phyloP scores from a whole-genome alignment of 2,113 vertebrate genomes.

The Nymphicus hollandicus region DNA sequence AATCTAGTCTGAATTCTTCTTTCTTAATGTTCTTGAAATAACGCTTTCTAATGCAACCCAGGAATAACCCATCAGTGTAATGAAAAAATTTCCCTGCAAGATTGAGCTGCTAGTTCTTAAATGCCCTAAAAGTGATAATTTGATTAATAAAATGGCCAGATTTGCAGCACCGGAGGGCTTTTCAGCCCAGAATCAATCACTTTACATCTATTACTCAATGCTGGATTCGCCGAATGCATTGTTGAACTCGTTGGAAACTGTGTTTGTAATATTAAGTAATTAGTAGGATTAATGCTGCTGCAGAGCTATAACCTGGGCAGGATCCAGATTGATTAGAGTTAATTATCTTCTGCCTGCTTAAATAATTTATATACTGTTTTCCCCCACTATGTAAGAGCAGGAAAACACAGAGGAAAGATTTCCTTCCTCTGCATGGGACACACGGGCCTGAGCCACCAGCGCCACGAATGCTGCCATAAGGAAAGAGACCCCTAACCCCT shows the following conservation, averaged over 20 bases:
- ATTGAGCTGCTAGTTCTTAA: not conserved
- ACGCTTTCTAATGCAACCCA: not conserved
- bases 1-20: not conserved
- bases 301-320: conserved; percentile 51
- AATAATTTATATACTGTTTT: conserved; percentile 34
- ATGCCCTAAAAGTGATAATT: not conserved
- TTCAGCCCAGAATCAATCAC: conserved; percentile 3
- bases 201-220: not conserved
- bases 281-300: conserved; percentile 55
- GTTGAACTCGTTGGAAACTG: conserved; percentile 34
- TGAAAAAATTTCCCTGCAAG: not conserved
- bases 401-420: not conserved
- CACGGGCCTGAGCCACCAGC: fast-evolving
- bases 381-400: not conserved
- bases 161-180: not conserved
- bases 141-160: conserved; percentile 47
- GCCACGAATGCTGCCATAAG: fast-evolving
- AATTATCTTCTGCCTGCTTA: conserved; percentile 55
- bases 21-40: not conserved
- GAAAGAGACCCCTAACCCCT: not conserved
- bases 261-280: conserved; percentile 59
- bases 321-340: conserved; percentile 58
- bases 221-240: not conserved
- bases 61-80: not conserved
- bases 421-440: fast-evolving